phyloP scores from a whole-genome alignment of 2,888 invertebrate species.

The Drosophila borborema region DNA sequence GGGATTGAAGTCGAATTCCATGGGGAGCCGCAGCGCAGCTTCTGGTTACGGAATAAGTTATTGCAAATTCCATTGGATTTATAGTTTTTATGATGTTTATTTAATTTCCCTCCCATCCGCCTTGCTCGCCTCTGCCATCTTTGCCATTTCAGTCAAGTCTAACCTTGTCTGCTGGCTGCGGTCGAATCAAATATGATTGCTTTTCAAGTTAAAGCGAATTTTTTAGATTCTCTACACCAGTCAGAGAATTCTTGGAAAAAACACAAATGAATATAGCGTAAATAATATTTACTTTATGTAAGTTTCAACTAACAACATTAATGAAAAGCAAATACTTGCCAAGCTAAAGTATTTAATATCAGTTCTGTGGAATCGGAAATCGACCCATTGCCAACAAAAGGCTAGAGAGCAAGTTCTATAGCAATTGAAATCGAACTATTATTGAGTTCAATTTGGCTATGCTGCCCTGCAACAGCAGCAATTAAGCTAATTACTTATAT shows the following conservation, averaged over 20 bases:
- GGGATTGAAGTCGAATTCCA: constrained; percentile 16
- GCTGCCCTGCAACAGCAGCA: background rate
- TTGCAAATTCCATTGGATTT: constrained; percentile 42
- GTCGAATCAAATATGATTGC: background rate
- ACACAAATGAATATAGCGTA: background rate
- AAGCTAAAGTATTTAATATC: background rate
- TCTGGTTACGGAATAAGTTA: constrained; percentile 26
- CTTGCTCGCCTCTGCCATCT: background rate
- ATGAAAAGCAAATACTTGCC: background rate
- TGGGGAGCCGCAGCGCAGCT: constrained; percentile 19
- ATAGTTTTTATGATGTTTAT: constrained; percentile 28
- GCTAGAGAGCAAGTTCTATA: background rate
- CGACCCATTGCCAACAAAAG: no score
- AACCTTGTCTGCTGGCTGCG: constrained; percentile 1
- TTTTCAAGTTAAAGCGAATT: background rate
- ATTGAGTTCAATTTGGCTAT: background rate
- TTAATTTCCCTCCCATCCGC: constrained; percentile 2
- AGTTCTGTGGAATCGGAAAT: background rate
- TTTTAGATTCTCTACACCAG: background rate
- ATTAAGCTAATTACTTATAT: background rate
- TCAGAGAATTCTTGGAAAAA: background rate
- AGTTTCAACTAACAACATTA: background rate
- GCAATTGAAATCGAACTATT: background rate
- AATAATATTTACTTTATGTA: background rate
- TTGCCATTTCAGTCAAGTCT: constrained; percentile 5